Conservation (phyloP, 2,888 invertebrate genomes). For the Ceriagrion tenellum region DNA sequence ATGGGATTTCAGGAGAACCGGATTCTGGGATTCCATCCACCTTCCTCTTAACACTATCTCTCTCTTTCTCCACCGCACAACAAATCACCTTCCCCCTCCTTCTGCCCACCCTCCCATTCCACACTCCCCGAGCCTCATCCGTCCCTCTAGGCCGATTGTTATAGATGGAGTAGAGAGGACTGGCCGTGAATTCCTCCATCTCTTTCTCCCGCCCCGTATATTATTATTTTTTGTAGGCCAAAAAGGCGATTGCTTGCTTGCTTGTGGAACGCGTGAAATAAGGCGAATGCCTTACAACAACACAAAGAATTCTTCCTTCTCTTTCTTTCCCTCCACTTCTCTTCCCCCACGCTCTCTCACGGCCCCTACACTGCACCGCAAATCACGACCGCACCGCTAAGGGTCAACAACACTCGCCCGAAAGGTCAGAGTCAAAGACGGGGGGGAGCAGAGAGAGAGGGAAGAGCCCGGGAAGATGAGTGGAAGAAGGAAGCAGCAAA, state of each 20-base stretch:
- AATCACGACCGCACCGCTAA: constrained; percentile 66
- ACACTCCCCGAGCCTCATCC: background rate
- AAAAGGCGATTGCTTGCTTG: background rate
- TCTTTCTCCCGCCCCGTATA: too few relatives aligned
- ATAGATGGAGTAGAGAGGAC: background rate
- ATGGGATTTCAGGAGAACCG: background rate
- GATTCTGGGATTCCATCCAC: background rate
- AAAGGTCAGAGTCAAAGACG: constrained; percentile 51
- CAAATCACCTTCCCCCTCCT: too few relatives aligned
- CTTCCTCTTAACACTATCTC: background rate
- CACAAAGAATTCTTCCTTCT: background rate
- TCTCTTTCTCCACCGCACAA: background rate
- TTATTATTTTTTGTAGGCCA: constrained; percentile 44
- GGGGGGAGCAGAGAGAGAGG: background rate
- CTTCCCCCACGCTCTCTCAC: constrained; percentile 59
- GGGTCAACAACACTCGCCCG: constrained; percentile 65
- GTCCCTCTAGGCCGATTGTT: constrained; percentile 36
- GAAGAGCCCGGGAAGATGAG: background rate
- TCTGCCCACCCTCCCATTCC: too few relatives aligned
- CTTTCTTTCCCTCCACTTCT: constrained; percentile 11
- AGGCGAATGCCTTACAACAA: constrained; percentile 45
- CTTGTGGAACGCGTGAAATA: constrained; percentile 39
- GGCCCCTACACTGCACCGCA: constrained; percentile 52
- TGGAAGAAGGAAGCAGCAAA: background rate
- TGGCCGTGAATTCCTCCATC: background rate